Evolutionary conservation across 2,888 invertebrate genomes (phyloP).

Genomic region (Pollenia angustigena): DNA sequence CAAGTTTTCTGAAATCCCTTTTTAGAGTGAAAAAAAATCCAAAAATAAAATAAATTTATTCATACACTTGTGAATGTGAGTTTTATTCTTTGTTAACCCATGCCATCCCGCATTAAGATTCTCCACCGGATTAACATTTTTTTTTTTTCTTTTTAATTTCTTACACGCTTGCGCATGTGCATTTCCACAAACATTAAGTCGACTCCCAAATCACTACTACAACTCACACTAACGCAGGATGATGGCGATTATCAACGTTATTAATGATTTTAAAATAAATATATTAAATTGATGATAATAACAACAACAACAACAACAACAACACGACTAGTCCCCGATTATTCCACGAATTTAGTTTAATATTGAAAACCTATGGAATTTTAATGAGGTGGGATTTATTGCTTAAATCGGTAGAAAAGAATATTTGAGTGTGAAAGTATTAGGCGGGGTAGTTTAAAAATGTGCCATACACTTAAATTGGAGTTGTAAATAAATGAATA

Average conservation of each 20-base stretch:
- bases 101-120: constrained; percentile 11
- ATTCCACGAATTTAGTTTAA: constrained; percentile 38
- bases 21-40: constrained; percentile 13
- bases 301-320: constrained; percentile 17
- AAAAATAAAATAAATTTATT: constrained; percentile 46
- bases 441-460: no score
- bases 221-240: constrained; percentile 53
- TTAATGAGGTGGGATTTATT: not conserved
- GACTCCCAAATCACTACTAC: constrained; percentile 9
- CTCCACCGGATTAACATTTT: constrained; percentile 4
- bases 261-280: constrained; percentile 36
- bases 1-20: constrained; percentile 3
- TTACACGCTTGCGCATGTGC: constrained; percentile 30
- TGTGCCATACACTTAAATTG: no score
- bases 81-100: constrained; percentile 32
- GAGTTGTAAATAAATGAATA: no score
- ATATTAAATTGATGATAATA: constrained; percentile 10
- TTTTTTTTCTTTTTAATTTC: not conserved
- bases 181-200: not conserved
- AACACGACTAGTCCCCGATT: not conserved
- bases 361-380: constrained; percentile 6
- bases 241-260: constrained; percentile 29
- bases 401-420: no score
- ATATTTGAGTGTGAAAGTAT: no score
- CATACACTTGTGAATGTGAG: constrained; percentile 56